Conservation (phyloP, 1,140 invertebrate genomes). For the Drosophila sucinea region DNA sequence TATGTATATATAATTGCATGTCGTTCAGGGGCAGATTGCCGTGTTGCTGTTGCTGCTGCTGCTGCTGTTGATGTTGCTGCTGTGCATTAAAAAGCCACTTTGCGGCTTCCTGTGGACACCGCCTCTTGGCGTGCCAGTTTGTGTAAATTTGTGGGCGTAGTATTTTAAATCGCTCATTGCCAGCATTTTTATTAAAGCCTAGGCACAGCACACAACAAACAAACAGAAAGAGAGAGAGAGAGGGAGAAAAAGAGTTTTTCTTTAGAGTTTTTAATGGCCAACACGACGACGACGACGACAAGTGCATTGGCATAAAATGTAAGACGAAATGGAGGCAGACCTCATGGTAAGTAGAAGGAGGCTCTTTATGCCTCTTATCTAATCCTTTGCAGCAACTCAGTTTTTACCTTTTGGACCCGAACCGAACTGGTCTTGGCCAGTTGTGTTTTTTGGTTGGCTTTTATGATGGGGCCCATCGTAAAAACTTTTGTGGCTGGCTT, state of each 20-base stretch:
- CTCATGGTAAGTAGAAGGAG: slow-evolving; percentile 10
- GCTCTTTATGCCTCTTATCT: slow-evolving; percentile 62
- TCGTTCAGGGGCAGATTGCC: slow-evolving; percentile 16
- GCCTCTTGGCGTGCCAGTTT: slow-evolving; percentile 56
- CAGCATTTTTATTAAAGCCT: slow-evolving; percentile 41
- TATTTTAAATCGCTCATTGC: slow-evolving; percentile 60
- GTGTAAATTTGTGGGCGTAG: slow-evolving; percentile 68
- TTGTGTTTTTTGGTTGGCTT: slow-evolving; percentile 50
- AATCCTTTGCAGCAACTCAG: slow-evolving; percentile 72
- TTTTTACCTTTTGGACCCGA: slow-evolving; percentile 46
- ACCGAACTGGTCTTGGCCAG: slow-evolving; percentile 34
- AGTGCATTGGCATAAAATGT: slow-evolving; percentile 75
- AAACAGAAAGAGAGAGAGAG: not conserved
- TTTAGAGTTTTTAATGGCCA: slow-evolving; percentile 10
- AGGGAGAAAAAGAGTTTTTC: slow-evolving; percentile 1
- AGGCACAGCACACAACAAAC: not conserved
- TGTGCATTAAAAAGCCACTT: slow-evolving; percentile 81
- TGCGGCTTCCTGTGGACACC: slow-evolving; percentile 76
- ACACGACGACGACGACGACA: slow-evolving; percentile 66
- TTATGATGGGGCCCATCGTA: slow-evolving; percentile 65
- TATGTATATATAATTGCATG: slow-evolving; percentile 63
- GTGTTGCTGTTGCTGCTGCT: slow-evolving; percentile 13
- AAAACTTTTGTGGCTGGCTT: slow-evolving; percentile 70
- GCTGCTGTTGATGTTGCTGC: slow-evolving; percentile 37
- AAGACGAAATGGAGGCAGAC: slow-evolving; percentile 14